These are phyloP conservation scores for Sapajus apella DNA, from an alignment of 2,113 vertebrate species.

Conservation along the genomic window DNA sequence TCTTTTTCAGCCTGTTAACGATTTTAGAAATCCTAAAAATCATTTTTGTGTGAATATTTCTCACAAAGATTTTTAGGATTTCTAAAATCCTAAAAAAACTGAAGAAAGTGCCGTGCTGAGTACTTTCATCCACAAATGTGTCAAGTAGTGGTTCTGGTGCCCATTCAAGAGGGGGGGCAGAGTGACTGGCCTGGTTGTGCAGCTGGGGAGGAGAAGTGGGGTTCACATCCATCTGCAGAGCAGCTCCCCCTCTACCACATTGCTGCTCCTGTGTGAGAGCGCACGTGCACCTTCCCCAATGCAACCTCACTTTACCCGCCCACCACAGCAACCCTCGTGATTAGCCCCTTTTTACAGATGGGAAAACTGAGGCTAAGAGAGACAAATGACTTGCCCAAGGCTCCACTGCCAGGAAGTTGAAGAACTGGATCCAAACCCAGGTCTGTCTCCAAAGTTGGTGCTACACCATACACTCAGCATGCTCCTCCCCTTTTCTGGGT, in stretches of 20 bases:
- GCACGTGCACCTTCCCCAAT: neutral
- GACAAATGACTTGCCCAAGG: neutral
- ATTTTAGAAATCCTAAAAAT: neutral
- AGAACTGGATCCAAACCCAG: neutral
- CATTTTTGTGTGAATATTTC: neutral
- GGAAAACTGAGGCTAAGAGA: neutral
- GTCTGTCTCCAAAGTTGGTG: neutral
- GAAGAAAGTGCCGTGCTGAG: neutral
- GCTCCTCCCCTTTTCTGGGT: neutral
- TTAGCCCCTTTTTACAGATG: neutral
- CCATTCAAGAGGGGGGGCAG: neutral
- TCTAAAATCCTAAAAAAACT: too few relatives aligned
- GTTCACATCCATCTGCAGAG: neutral
- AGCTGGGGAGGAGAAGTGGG: neutral
- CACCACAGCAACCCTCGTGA: neutral
- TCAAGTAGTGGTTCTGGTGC: neutral
- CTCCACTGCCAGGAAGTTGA: neutral
- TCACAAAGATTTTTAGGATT: neutral
- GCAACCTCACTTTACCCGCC: rapidly evolving
- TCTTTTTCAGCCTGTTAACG: constrained; percentile 32
- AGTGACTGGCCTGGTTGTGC: neutral
- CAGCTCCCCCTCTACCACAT: neutral
- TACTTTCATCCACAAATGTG: neutral
- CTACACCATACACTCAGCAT: too few relatives aligned
- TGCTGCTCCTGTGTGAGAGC: too few relatives aligned